Evolutionary conservation across 2,113 vertebrate genomes (phyloP).

Genomic region (Pionites leucogaster): DNA sequence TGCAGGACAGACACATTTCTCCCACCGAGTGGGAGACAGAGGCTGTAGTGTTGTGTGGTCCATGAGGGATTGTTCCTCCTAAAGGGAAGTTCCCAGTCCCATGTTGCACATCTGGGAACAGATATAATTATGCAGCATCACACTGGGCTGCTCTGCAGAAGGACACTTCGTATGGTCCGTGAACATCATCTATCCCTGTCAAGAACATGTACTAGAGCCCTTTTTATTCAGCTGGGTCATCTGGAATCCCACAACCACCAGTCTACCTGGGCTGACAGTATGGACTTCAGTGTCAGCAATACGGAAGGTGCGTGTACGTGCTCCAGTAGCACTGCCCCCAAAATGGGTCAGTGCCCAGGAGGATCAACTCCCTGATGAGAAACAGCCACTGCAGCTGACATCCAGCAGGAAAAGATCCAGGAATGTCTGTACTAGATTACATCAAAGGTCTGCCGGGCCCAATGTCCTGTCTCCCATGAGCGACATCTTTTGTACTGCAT

Average conservation of each 20-base stretch:
- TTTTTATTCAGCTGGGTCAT: neutral
- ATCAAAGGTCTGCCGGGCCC: neutral
- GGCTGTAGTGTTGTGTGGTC: neutral
- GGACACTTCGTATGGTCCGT: too few relatives aligned
- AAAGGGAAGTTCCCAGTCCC: neutral
- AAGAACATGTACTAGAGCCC: neutral
- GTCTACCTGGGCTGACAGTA: neutral
- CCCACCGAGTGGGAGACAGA: neutral
- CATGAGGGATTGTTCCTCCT: neutral
- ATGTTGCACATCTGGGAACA: neutral
- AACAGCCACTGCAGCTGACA: neutral
- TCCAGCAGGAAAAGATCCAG: neutral
- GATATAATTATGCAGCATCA: neutral
- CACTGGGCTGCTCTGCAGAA: neutral
- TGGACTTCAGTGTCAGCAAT: neutral
- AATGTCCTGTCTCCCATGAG: neutral
- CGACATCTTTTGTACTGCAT: neutral
- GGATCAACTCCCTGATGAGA: neutral
- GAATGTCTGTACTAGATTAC: neutral
- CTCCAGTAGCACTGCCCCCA: neutral
- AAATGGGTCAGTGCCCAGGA: neutral
- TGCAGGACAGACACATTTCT: neutral
- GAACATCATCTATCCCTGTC: neutral
- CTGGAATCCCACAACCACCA: neutral
- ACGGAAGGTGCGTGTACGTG: rapidly evolving